Conservation (phyloP, 2,113 vertebrate species). For the Heteronetta atricapilla region DNA sequence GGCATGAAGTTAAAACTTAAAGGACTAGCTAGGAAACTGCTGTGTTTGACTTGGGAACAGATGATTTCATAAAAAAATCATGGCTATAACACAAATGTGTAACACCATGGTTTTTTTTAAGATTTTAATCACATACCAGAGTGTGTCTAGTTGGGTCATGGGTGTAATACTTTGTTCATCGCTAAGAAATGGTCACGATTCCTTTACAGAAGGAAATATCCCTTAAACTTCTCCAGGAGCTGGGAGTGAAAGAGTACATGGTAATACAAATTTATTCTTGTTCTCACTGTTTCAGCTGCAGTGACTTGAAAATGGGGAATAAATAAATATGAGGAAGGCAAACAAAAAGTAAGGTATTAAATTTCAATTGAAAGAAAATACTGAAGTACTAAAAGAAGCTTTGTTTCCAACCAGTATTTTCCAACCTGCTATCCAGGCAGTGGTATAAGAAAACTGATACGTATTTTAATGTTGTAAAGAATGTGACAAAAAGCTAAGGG, state of each 20-base stretch:
- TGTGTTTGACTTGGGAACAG: background rate
- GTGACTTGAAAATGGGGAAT: constrained; percentile 31
- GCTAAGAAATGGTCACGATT: background rate
- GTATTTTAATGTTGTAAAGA: background rate
- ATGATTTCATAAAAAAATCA: constrained; percentile 12
- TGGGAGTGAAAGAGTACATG: background rate
- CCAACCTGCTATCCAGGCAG: background rate
- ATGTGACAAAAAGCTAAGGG: background rate
- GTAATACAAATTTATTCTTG: background rate
- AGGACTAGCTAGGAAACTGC: constrained; percentile 6
- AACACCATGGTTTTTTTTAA: background rate
- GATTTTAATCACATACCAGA: background rate
- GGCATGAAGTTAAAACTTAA: constrained; percentile 12
- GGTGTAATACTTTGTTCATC: constrained; percentile 6
- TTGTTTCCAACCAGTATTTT: constrained; percentile 46
- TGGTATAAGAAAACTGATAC: background rate
- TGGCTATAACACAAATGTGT: background rate
- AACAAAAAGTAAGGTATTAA: constrained; percentile 2
- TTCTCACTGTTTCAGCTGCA: background rate
- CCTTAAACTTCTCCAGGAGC: background rate
- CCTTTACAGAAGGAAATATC: constrained; percentile 19
- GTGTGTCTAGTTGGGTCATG: background rate
- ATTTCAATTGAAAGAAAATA: constrained; percentile 34
- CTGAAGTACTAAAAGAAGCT: background rate
- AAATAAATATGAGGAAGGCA: constrained; percentile 16